phyloP scores from a whole-genome alignment of 2,888 invertebrate species.

The Caenorhabditis sinica region DNA sequence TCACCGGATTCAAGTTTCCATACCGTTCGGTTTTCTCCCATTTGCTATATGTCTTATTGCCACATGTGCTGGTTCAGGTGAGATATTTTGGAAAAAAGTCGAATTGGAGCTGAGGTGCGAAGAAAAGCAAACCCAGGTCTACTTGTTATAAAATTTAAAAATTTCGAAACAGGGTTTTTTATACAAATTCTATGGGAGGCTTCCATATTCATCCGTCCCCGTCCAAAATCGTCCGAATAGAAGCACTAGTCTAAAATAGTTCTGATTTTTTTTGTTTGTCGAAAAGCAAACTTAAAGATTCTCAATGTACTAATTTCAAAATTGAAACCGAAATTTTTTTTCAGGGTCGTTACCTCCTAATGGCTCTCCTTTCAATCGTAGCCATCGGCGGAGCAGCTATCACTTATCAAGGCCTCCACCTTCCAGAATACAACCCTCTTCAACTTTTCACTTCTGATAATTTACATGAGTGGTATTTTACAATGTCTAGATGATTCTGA shows the following conservation, averaged over 20 bases:
- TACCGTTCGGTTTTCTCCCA: slow-evolving; percentile 48
- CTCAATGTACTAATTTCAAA: slow-evolving; percentile 2
- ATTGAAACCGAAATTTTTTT: slow-evolving; percentile 32
- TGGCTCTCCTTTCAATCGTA: slow-evolving; percentile 71
- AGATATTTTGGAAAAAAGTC: too few species aligned
- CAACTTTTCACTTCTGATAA: slow-evolving; percentile 82
- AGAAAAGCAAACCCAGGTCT: too few species aligned
- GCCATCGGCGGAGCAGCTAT: slow-evolving; percentile 72
- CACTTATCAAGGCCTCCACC: slow-evolving; percentile 73
- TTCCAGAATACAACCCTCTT: slow-evolving; percentile 82
- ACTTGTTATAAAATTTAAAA: too few species aligned
- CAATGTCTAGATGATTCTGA: too few species aligned
- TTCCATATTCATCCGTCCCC: too few species aligned
- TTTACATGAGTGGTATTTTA: slow-evolving; percentile 78
- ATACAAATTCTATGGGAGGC: too few species aligned
- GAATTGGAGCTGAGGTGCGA: too few species aligned
- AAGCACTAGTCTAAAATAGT: too few species aligned
- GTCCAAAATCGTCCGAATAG: too few species aligned
- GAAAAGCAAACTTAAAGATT: too few species aligned
- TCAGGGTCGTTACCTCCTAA: slow-evolving; percentile 76
- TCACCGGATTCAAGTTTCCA: slow-evolving; percentile 46
- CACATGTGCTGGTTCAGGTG: slow-evolving; percentile 62
- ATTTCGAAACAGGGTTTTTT: too few species aligned
- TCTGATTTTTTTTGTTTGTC: too few species aligned
- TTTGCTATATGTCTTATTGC: slow-evolving; percentile 58